Percentiles rank a stretch among this genome's conserved stretches.
These are phyloP conservation scores for Microhierax caerulescens DNA, from an alignment of 2,797 vertebrate genomes.

Conservation along the genomic window DNA sequence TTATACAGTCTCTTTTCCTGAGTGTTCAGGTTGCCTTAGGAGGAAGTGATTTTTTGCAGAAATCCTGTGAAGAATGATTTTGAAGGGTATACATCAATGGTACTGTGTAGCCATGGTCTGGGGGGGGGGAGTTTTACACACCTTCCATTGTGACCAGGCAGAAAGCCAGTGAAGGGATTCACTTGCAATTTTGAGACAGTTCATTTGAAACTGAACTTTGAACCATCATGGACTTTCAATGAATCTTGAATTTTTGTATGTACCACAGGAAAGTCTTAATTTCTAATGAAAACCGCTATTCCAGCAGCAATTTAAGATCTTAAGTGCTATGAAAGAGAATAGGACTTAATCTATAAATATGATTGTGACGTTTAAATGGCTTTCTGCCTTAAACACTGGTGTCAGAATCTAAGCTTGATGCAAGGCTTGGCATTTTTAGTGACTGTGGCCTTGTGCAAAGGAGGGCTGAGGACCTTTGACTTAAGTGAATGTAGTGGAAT, in stretches of 20 bases:
- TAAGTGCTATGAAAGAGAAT: background rate
- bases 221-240: background rate
- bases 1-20: background rate
- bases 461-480: background rate
- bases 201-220: background rate
- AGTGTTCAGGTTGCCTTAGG: background rate
- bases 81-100: background rate
- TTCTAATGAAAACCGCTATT: background rate
- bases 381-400: background rate
- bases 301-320: background rate
- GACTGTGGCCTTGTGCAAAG: background rate
- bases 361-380: background rate
- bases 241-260: background rate
- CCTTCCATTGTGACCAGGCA: background rate
- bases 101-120: background rate
- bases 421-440: background rate
- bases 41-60: background rate
- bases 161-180: background rate
- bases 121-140: fast-evolving
- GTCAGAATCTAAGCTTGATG: background rate
- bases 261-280: background rate
- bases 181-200: background rate
- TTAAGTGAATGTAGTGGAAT: background rate
- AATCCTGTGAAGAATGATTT: background rate
- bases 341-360: background rate